phyloP scores from a whole-genome alignment of 2,113 vertebrate species.

The Poeciliopsis turrubarensis region DNA sequence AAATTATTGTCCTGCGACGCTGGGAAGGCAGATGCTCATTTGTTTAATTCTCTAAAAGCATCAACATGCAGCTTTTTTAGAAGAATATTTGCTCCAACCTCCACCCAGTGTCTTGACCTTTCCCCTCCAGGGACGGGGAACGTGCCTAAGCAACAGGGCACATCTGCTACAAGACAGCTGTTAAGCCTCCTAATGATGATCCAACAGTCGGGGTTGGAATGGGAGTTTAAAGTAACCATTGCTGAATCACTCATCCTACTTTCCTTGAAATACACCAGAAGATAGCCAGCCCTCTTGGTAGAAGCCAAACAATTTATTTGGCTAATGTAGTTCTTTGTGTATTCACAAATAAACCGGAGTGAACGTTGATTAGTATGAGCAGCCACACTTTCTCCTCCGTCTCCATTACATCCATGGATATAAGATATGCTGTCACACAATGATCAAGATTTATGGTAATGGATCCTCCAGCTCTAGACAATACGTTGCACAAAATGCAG shows the following conservation, averaged over 20 bases:
- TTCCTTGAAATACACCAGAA: conserved; percentile 47
- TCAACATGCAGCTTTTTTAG: conserved; percentile 72
- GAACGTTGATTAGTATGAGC: conserved; percentile 23
- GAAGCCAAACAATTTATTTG: conserved; percentile 9
- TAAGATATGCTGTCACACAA: conserved; percentile 58
- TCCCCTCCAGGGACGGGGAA: conserved; percentile 70
- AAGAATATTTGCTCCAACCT: conserved; percentile 62
- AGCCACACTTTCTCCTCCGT: conserved; percentile 47
- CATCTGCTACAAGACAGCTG: conserved; percentile 83
- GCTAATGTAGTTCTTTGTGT: conserved; percentile 12
- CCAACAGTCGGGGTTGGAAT: conserved; percentile 43
- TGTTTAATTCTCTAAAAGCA: conserved; percentile 56
- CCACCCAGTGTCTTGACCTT: conserved; percentile 64
- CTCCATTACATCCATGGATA: conserved; percentile 66
- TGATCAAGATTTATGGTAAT: conserved; percentile 70
- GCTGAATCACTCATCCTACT: conserved; percentile 50
- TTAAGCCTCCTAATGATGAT: conserved; percentile 75
- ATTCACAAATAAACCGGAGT: conserved; percentile 2
- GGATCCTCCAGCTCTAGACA: conserved; percentile 24
- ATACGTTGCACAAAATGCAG: conserved; percentile 8
- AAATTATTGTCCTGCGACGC: conserved; percentile 11
- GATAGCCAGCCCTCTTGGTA: conserved; percentile 10
- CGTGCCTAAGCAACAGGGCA: conserved; percentile 63
- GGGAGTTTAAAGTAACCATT: conserved; percentile 57
- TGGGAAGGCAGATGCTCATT: conserved; percentile 74